These are phyloP conservation scores for Ifrita kowaldi DNA, from an alignment of 2,113 vertebrate genomes.

Conservation along the genomic window DNA sequence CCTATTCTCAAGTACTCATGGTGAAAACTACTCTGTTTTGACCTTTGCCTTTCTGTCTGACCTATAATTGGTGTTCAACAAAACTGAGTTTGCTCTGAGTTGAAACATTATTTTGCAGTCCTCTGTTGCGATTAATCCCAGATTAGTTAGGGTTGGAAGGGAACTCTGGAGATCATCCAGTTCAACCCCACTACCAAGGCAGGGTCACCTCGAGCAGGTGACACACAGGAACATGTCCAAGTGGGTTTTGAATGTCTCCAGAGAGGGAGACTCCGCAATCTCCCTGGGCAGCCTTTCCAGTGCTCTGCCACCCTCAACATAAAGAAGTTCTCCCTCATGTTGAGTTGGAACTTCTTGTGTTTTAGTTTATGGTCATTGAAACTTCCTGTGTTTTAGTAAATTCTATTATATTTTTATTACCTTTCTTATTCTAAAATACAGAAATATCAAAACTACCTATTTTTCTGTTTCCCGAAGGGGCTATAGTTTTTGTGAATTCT, in stretches of 20 bases:
- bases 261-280: rapidly evolving
- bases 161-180: not conserved
- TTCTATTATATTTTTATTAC: not conserved
- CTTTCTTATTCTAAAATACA: not conserved
- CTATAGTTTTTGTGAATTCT: not conserved
- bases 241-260: not conserved
- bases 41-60: not conserved
- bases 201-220: not conserved
- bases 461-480: not conserved
- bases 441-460: not conserved
- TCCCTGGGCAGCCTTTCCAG: not conserved
- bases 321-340: not conserved
- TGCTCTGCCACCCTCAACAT: not conserved
- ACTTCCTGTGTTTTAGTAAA: not conserved
- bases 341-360: not conserved
- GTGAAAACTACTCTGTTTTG: not conserved
- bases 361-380: not conserved
- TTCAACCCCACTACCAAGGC: not conserved
- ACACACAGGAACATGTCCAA: not conserved
- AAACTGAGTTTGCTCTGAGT: not conserved
- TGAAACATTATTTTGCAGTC: not conserved
- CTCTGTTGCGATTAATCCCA: not conserved
- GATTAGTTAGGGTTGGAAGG: not conserved
- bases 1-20: not conserved
- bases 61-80: not conserved